A percentile compares a stretch with the other conserved stretches of the same genome.
Evolutionary conservation across 1,140 invertebrate species (phyloP).

Genomic region (Drosophila melanogaster): Release_6_plus_ISO1_MT NT_033777.3:12136001-12136500

Average conservation of each 20-base stretch:
- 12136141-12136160: slow-evolving; percentile 11
- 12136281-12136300: too few relatives aligned
- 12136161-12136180: background rate
- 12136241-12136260: too few relatives aligned
- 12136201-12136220: too few relatives aligned
- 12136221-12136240: too few relatives aligned
- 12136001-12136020: slow-evolving; percentile 48
- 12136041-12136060: slow-evolving; percentile 75
- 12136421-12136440: background rate
- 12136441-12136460: background rate
- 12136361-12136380: too few relatives aligned
- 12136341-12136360: too few relatives aligned
- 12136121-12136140: slow-evolving; percentile 31
- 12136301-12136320: too few relatives aligned
- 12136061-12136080: slow-evolving; percentile 75
- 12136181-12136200: background rate
- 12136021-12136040: slow-evolving; percentile 51
- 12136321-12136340: too few relatives aligned
- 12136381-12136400: background rate
- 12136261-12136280: too few relatives aligned
- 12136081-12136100: slow-evolving; percentile 44
- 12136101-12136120: slow-evolving; percentile 52
- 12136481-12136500: slow-evolving; percentile 67
- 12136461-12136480: slow-evolving; percentile 24
- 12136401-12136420: background rate